Evolutionary conservation across 2,797 vertebrate genomes (phyloP), one percentile per base, ranked within the genome.

Genomic region (Acrocephalus scirpaceus): DNA sequence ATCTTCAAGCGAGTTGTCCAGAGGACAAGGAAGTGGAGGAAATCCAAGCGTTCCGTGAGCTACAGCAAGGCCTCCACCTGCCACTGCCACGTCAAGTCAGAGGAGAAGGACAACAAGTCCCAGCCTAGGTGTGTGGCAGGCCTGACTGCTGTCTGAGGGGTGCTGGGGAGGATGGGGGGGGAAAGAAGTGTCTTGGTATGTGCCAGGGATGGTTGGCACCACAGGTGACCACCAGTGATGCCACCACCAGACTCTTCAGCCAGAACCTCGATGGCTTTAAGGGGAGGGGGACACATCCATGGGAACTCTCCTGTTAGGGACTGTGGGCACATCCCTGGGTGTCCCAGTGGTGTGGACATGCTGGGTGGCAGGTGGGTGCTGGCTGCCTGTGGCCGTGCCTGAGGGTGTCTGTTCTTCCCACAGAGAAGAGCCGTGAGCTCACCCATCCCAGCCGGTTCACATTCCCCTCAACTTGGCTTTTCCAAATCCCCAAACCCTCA

Each of bases 1-100:
- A 96, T 99, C 96, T 97, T 97, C 96, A 99, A 99, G 95, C 95
- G 99, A 54, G 2, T 98, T 4, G 79, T 96, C 3, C 97, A 85
- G 34, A 81, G 86, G 3, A 14, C 86, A 0, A 98, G 61, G 36
- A 98, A 97, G 90, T 98, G 96, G 56, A 98, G 97, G 93, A 98
- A 96, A 13, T 96, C 89, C 93, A 97, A 98, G 32, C 94, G 93
- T 83, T 96, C 95, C 0, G 65, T 96, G 73, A 95, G 95, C 27
- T 97, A 98, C 86, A 98, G 98, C 96, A 98, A 98, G 64, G 95
- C 97, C 53, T 98, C 98, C 88, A 98, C 98, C 50, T 98, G 97
- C 93, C 97, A 64, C 54, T 98, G 97, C 85, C 97, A 98, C 21
- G 70, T 97, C 79, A 97, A 94, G 81, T 42, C 97, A 2, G 97